Percentiles rank a stretch among this genome's conserved stretches.
These are phyloP conservation scores for Silurus aristotelis DNA, from an alignment of 2,797 vertebrate genomes.

Conservation along the genomic window DNA sequence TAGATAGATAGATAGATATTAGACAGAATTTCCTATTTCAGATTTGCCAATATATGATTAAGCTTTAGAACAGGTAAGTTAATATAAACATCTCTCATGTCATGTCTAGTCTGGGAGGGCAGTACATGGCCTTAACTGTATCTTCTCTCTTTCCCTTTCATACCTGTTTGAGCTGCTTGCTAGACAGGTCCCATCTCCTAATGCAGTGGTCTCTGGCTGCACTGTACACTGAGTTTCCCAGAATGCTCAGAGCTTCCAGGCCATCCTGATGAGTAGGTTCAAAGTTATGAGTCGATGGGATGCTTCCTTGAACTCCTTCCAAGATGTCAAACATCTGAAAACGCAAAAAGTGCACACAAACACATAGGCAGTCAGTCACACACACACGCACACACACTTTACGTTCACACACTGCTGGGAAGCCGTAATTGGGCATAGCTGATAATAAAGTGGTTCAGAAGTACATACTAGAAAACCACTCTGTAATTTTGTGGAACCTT, in stretches of 20 bases:
- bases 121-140: background rate
- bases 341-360: background rate
- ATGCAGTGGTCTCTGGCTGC: constrained; percentile 91
- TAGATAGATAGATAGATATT: no score
- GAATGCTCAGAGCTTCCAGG: constrained; percentile 86
- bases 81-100: background rate
- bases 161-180: constrained; percentile 89
- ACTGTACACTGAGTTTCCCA: constrained; percentile 87
- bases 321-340: constrained; percentile 93
- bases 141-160: background rate
- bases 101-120: background rate
- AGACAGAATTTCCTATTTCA: no score
- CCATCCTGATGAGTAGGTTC: constrained; percentile 91
- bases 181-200: constrained; percentile 93
- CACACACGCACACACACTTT: background rate
- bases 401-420: background rate
- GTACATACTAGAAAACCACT: constrained; percentile 6
- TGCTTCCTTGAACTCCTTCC: constrained; percentile 90
- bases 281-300: constrained; percentile 85
- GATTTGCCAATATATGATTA: no score
- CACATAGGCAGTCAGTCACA: background rate
- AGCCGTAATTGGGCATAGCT: constrained; percentile 19
- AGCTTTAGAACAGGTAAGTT: background rate
- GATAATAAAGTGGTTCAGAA: constrained; percentile 30
- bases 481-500: constrained; percentile 15